Conservation (phyloP, 2,888 invertebrate species). For the Parnassius apollo region DNA sequence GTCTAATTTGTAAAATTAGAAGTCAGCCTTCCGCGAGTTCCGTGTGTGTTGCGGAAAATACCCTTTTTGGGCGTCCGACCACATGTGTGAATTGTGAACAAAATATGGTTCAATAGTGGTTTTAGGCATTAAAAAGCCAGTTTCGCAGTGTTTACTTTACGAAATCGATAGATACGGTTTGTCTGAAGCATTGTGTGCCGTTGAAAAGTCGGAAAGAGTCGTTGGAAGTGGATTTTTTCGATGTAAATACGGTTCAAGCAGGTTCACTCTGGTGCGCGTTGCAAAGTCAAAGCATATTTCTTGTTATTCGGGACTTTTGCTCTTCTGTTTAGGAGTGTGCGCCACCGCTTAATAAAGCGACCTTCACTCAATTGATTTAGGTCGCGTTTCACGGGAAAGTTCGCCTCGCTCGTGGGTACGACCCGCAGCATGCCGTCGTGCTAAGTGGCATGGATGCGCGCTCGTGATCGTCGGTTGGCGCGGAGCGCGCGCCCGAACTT, state of each 20-base stretch:
- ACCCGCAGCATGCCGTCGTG: conserved; percentile 75
- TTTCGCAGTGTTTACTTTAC: conserved; percentile 58
- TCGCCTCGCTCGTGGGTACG: conserved; percentile 60
- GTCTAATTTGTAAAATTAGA: conserved; percentile 73
- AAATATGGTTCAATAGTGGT: conserved; percentile 75
- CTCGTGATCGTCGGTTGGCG: conserved; percentile 81
- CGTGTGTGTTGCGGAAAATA: conserved; percentile 83
- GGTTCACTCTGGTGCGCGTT: conserved; percentile 76
- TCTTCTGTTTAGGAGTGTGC: conserved; percentile 48
- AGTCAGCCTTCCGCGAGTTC: conserved; percentile 78
- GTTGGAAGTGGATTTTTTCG: conserved; percentile 78
- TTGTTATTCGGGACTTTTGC: conserved; percentile 47
- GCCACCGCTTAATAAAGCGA: conserved; percentile 41
- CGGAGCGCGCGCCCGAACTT: conserved; percentile 80
- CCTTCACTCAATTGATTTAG: conserved; percentile 49
- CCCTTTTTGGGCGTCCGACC: conserved; percentile 86
- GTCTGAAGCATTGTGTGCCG: conserved; percentile 60
- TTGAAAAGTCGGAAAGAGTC: conserved; percentile 62
- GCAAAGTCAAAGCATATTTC: conserved; percentile 64
- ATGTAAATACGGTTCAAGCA: conserved; percentile 78
- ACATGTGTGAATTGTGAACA: conserved; percentile 83
- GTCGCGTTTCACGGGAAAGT: conserved; percentile 55
- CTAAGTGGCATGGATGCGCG: conserved; percentile 78
- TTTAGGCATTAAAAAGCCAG: conserved; percentile 55
- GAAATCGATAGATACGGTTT: conserved; percentile 60